Percentiles rank a stretch among this genome's conserved stretches.
Conservation (phyloP, 2,113 vertebrate species). For the Notarius lentiginosus region DNA sequence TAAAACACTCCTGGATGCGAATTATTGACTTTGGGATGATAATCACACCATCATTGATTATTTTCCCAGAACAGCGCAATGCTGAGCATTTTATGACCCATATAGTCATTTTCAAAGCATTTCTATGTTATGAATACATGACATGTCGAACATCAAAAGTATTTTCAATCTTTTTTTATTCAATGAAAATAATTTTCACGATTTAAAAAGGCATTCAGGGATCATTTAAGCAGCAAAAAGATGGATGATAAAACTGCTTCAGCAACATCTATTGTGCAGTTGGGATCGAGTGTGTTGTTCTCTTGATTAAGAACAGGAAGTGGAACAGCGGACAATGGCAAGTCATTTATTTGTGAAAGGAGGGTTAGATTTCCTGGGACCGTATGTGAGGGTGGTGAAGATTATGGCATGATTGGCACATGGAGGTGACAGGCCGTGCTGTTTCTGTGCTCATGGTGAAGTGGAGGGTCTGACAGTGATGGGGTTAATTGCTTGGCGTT, state of each 20-base stretch:
- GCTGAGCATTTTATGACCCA: neutral
- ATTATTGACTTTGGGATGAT: too few species aligned
- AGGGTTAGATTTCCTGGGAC: neutral
- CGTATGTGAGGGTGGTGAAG: constrained; percentile 17
- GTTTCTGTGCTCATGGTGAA: constrained; percentile 31
- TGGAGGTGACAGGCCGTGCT: neutral
- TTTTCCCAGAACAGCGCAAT: neutral
- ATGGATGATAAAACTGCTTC: neutral
- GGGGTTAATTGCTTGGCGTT: constrained; percentile 52
- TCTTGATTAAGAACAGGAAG: constrained; percentile 31
- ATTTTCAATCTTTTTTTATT: neutral
- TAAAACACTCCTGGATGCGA: too few species aligned
- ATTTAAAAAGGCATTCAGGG: neutral
- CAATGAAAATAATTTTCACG: neutral
- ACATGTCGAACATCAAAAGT: neutral
- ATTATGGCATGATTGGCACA: constrained; percentile 45
- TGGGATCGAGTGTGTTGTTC: neutral
- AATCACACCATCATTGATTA: neutral
- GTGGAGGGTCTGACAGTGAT: constrained; percentile 35
- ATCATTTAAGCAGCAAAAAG: neutral
- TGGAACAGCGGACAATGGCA: constrained; percentile 17
- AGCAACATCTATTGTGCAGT: neutral
- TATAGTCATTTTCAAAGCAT: neutral
- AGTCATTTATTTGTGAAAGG: constrained; percentile 25
- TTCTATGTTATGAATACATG: neutral